Conservation (phyloP, 2,888 invertebrate genomes). For the Zhengitettix transpicula region DNA sequence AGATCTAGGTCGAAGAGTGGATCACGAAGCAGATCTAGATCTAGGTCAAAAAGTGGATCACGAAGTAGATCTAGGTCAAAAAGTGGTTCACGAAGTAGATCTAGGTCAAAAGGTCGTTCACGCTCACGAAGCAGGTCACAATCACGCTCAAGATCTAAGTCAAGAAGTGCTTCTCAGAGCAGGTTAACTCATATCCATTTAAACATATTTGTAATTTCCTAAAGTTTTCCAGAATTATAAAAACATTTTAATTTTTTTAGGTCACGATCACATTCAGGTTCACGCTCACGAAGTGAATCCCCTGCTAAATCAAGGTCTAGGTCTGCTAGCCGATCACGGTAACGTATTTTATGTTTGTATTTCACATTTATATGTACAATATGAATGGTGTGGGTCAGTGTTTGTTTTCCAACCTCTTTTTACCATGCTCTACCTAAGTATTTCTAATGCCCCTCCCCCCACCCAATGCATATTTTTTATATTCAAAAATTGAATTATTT, state of each 20-base stretch:
- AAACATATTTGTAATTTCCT: too few relatives aligned
- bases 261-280: constrained; percentile 12
- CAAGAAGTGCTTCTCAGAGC: constrained; percentile 12
- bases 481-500: too few relatives aligned
- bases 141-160: constrained; percentile 24
- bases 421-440: not conserved
- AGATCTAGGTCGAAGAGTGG: constrained; percentile 17
- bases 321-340: constrained; percentile 18
- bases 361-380: not conserved
- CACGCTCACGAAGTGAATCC: constrained; percentile 17
- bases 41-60: constrained; percentile 22
- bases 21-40: constrained; percentile 23
- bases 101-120: constrained; percentile 20
- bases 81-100: constrained; percentile 23
- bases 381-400: not conserved
- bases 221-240: too few relatives aligned
- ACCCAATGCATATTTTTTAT: too few relatives aligned
- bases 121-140: constrained; percentile 22
- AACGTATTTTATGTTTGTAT: not conserved
- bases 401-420: too few relatives aligned
- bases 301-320: constrained; percentile 16
- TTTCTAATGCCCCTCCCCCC: too few relatives aligned
- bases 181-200: not conserved
- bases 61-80: constrained; percentile 21
- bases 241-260: too few relatives aligned